Base-by-base conservation (phyloP, 2,888 invertebrate species). In the Syrphus vitripennis region DNA sequence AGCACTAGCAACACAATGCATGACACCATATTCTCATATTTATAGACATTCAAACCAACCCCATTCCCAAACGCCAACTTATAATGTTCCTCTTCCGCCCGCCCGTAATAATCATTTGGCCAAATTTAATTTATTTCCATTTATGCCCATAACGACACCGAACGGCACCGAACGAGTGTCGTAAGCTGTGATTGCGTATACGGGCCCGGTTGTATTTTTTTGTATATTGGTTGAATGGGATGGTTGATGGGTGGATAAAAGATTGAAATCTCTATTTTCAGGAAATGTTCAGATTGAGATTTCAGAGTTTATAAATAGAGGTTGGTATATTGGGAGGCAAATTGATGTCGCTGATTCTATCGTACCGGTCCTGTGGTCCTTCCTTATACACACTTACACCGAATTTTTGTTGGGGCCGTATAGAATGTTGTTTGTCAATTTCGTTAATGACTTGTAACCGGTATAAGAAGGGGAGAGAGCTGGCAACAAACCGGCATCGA, bases 91-190 rank as follows among this genome's bases (percentile, higher is more conserved):
- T 69, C 53, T 70, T 61, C 63, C 26, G 21, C 59, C 59, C 34
- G 12, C 45, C 55, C 72, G 19, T 61, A 69, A 81, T 81, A 84
- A 81, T 82, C 81, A 82, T 86, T 86, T 81, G 84, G 53, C 76
- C 69, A 86, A 80, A 86, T 86, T 86, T 72, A 86, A 81, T 86
- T 81, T 77, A 86, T 77, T 69, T 81, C 72, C 81, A 86, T 86
- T 77, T 72, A 76, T 81, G 50, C 70, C 55, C 24, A 76, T 45
- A 70, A 72, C 77, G 57, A 26, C 63, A 77, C 57, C 55, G 57
- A 86, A 57, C 77, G 57, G 34, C 63, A 77, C 57, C 55, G 57
- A 86, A 57, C 57, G 61, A 67, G 37, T n/a, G n/a, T 79, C 65
- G 69, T 70, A 59, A 80, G 42, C 80, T 55, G 57, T 74, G 82